phyloP scores from a whole-genome alignment of 1,140 invertebrate species.

The Euborellia annulipes region DNA sequence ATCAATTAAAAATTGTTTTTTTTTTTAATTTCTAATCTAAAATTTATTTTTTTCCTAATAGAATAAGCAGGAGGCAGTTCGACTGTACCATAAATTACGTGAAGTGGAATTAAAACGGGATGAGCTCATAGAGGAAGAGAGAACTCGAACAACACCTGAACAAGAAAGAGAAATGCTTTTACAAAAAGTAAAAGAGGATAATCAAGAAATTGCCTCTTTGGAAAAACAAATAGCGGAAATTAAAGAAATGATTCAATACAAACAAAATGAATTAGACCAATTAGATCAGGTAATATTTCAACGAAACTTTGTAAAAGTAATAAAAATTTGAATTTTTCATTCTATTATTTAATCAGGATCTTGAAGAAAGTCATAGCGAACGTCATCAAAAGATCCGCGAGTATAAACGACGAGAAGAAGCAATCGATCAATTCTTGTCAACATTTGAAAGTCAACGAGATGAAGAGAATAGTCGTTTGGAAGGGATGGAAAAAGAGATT shows the following conservation, averaged over 20 bases:
- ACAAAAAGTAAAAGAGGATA: conserved; percentile 63
- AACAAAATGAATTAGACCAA: conserved; percentile 51
- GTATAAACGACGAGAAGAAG: conserved; percentile 61
- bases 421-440: conserved; percentile 61
- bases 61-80: conserved; percentile 56
- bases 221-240: conserved; percentile 54
- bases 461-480: conserved; percentile 41
- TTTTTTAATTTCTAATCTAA: neutral
- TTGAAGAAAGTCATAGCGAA: conserved; percentile 63
- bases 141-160: conserved; percentile 49
- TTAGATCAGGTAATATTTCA: conserved; percentile 51
- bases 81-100: conserved; percentile 48
- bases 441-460: conserved; percentile 51
- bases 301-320: too few relatives aligned
- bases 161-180: conserved; percentile 58
- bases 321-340: too few relatives aligned
- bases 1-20: conserved; percentile 4
- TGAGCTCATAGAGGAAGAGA: conserved; percentile 48
- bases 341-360: conserved; percentile 31
- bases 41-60: conserved; percentile 16
- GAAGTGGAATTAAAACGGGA: conserved; percentile 50
- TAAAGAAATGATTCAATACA: conserved; percentile 47
- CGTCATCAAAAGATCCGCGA: conserved; percentile 63
- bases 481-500: conserved; percentile 34
- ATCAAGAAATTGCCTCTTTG: conserved; percentile 57